phyloP scores from a whole-genome alignment of 2,797 vertebrate genomes.

The Schizopygopsis malacanthus region DNA sequence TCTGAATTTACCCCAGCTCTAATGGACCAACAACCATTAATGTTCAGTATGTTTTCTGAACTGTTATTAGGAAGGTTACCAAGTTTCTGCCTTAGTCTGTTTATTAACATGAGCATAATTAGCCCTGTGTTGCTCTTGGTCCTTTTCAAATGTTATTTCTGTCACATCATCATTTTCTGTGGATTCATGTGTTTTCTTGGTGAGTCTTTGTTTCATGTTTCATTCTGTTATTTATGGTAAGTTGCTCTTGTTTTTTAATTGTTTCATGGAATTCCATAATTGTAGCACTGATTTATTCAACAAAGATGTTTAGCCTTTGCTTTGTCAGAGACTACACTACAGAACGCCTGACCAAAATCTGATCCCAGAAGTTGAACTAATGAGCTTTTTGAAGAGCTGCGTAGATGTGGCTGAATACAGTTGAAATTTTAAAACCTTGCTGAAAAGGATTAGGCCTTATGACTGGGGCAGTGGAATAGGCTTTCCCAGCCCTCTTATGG shows the following conservation, averaged over 20 bases:
- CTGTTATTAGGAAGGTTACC: neutral
- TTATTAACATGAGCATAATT: neutral
- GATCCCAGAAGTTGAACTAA: neutral
- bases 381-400: neutral
- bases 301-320: slow-evolving; percentile 1
- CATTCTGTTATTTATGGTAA: neutral
- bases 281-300: neutral
- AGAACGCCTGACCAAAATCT: neutral
- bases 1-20: neutral
- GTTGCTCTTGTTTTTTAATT: neutral
- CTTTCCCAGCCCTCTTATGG: neutral
- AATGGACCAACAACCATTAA: neutral
- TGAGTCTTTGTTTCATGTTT: slow-evolving; percentile 12
- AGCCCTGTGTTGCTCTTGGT: neutral
- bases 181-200: neutral
- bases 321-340: neutral
- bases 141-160: neutral
- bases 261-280: neutral
- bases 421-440: neutral
- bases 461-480: neutral
- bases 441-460: neutral
- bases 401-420: neutral
- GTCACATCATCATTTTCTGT: neutral
- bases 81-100: neutral
- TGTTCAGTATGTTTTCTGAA: neutral